Conservation (phyloP, 2,888 invertebrate genomes). For the Drosophila dives region DNA sequence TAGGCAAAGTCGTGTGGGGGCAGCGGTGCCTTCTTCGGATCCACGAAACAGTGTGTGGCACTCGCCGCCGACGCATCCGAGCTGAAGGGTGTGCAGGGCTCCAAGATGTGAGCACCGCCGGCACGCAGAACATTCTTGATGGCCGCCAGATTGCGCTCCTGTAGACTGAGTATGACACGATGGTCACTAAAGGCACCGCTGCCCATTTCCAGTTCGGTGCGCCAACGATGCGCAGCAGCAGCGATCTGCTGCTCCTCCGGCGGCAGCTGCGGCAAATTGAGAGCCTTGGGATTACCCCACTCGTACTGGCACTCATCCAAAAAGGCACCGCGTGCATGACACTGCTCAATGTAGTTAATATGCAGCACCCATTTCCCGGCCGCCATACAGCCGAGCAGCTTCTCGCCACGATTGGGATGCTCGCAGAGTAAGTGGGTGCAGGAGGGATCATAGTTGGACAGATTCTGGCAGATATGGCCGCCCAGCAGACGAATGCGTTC, state of each 20-base stretch:
- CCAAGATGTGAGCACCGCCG: conserved; percentile 90
- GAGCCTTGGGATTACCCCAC: conserved; percentile 91
- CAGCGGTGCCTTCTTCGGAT: conserved; percentile 79
- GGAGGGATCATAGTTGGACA: conserved; percentile 86
- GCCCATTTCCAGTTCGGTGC: conserved; percentile 84
- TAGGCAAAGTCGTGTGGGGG: conserved; percentile 67
- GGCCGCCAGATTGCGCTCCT: conserved; percentile 86
- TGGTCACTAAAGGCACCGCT: conserved; percentile 86
- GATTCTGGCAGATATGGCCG: conserved; percentile 81
- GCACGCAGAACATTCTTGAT: conserved; percentile 90
- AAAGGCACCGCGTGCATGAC: conserved; percentile 84
- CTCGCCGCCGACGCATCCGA: conserved; percentile 43
- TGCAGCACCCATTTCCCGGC: conserved; percentile 96
- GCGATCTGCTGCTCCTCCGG: conserved; percentile 86
- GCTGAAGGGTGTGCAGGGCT: conserved; percentile 82
- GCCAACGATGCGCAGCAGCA: conserved; percentile 89
- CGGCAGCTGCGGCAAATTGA: conserved; percentile 84
- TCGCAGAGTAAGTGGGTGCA: conserved; percentile 92
- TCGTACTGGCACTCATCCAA: conserved; percentile 90
- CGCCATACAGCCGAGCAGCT: conserved; percentile 93
- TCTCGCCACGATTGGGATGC: conserved; percentile 92
- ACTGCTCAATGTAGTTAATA: conserved; percentile 90
- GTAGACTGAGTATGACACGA: conserved; percentile 87
- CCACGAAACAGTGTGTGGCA: conserved; percentile 84
- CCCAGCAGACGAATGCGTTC: conserved; percentile 73